These are phyloP conservation scores for Fregetta grallaria DNA, from an alignment of 2,113 vertebrate genomes.

Conservation along the genomic window DNA sequence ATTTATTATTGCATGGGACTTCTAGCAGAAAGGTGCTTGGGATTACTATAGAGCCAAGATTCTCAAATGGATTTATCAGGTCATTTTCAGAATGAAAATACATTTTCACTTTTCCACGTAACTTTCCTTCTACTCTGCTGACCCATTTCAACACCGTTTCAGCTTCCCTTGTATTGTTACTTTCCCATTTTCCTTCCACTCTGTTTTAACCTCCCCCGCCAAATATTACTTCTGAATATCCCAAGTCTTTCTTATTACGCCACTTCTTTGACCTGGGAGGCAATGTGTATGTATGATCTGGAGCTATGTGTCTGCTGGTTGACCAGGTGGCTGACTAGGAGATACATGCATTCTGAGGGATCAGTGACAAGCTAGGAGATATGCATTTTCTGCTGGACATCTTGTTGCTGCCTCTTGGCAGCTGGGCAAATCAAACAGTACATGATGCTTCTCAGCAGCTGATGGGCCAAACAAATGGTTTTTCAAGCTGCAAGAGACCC, in stretches of 20 bases:
- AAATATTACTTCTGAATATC: background rate
- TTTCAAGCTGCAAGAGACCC: constrained; percentile 56
- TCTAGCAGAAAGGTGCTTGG: background rate
- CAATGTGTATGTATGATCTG: background rate
- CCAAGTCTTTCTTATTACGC: background rate
- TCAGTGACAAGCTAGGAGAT: constrained; percentile 40
- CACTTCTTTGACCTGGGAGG: background rate
- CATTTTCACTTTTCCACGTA: background rate
- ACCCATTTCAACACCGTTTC: background rate
- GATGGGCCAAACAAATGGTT: constrained; percentile 64
- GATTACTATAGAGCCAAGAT: background rate
- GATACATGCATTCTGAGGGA: background rate
- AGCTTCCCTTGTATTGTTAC: background rate
- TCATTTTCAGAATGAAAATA: constrained; percentile 1
- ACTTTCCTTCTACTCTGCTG: background rate
- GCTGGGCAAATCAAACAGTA: constrained; percentile 62
- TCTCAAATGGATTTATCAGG: background rate
- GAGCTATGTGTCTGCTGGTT: background rate
- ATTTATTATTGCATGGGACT: background rate
- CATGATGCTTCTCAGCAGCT: constrained; percentile 64
- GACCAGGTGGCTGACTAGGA: constrained; percentile 17
- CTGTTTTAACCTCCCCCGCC: background rate
- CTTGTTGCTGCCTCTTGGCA: constrained; percentile 60
- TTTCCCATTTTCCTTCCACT: background rate
- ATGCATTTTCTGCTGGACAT: constrained; percentile 33